A percentile compares a stretch with the other conserved stretches of the same genome.
phyloP scores from a whole-genome alignment of 2,888 invertebrate genomes.

The Temnothorax rugatulus region DNA sequence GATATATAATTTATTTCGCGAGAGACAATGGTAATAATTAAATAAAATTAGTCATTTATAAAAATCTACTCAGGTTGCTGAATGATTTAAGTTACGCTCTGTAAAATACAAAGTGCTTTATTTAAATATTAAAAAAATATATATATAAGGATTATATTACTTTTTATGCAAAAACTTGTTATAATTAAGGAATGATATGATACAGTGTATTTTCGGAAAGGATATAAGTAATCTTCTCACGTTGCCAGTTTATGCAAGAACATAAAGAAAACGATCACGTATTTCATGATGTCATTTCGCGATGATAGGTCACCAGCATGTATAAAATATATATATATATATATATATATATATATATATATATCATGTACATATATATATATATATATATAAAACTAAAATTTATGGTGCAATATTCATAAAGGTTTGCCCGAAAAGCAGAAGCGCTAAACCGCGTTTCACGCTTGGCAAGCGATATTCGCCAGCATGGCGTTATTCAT shows the following conservation, averaged over 20 bases:
- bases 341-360: background rate
- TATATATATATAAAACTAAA: slow-evolving; percentile 35
- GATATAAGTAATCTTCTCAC: slow-evolving; percentile 11
- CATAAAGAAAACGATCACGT: slow-evolving; percentile 35
- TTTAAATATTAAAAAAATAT: background rate
- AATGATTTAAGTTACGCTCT: background rate
- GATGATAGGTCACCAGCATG: slow-evolving; percentile 23
- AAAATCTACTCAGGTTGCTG: background rate
- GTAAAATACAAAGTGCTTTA: background rate
- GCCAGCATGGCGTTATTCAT: slow-evolving; percentile 49
- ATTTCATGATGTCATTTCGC: slow-evolving; percentile 28
- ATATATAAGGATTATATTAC: background rate
- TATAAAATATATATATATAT: slow-evolving; percentile 17
- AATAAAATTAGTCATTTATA: slow-evolving; percentile 26
- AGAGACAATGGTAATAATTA: background rate
- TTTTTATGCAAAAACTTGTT: background rate
- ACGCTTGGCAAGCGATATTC: slow-evolving; percentile 56
- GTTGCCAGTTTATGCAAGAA: slow-evolving; percentile 29
- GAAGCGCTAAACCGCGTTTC: slow-evolving; percentile 58
- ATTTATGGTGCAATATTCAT: slow-evolving; percentile 56
- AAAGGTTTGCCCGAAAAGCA: slow-evolving; percentile 55
- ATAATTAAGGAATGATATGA: background rate
- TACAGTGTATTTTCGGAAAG: background rate
- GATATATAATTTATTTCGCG: background rate
- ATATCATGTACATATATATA: slow-evolving; percentile 1